Evolutionary conservation across 2,797 vertebrate genomes (phyloP).

Genomic region (Hozukius guyotensis): DNA sequence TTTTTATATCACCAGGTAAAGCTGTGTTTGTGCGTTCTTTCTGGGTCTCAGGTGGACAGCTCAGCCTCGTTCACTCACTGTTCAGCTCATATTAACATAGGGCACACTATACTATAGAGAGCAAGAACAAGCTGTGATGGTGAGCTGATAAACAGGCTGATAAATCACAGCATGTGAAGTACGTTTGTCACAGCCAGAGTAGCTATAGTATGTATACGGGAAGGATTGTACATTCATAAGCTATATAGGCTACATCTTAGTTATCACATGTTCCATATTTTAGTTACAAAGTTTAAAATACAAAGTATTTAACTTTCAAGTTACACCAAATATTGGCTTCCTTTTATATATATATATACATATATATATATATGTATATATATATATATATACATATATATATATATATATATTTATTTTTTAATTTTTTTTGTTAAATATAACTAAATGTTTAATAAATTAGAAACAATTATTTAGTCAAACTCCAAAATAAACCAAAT

Average conservation of each 20-base stretch:
- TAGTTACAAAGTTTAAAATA: neutral
- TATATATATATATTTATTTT: no score
- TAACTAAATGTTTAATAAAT: neutral
- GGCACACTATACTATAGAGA: neutral
- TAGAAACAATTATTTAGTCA: neutral
- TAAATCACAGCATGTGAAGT: neutral
- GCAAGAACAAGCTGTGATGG: neutral
- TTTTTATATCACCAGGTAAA: conserved; percentile 66
- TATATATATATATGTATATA: no score
- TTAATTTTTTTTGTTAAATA: no score
- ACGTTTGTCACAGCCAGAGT: no score
- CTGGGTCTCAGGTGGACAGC: conserved; percentile 53
- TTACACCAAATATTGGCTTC: neutral
- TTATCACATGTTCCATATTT: no score
- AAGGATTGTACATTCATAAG: no score
- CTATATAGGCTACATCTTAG: neutral
- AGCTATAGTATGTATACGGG: no score
- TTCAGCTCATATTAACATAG: neutral
- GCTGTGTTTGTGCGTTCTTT: conserved; percentile 33
- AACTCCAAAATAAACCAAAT: neutral
- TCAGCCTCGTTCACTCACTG: neutral
- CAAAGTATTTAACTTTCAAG: neutral
- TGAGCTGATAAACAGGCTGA: neutral
- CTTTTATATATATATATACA: neutral
- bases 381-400: neutral